A percentile compares a stretch with the other conserved stretches of the same genome.
phyloP scores from a whole-genome alignment of 2,888 invertebrate genomes.

The Augiades crinisus region DNA sequence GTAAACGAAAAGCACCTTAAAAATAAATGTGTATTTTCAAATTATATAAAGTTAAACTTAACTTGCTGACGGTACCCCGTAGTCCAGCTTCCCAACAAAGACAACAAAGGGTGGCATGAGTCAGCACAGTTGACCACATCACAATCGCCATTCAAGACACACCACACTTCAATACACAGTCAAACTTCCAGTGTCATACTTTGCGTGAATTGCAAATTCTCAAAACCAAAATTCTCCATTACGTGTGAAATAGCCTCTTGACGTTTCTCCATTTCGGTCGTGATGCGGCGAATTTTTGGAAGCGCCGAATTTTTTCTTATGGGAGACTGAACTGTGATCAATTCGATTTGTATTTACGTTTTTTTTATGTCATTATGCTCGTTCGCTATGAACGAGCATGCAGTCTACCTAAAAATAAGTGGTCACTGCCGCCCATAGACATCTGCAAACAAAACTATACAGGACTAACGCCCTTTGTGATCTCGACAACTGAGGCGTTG shows the following conservation, averaged over 20 bases:
- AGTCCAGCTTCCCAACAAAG: conserved; percentile 34
- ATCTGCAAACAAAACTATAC: no score
- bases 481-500: no score
- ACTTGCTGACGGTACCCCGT: conserved; percentile 36
- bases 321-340: no score
- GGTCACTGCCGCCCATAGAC: no score
- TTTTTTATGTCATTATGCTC: no score
- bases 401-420: no score
- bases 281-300: neutral
- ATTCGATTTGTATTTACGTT: no score
- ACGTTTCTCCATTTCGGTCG: neutral
- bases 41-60: no score
- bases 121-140: conserved; percentile 34
- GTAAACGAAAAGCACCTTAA: no score
- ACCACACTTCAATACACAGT: conserved; percentile 35
- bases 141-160: conserved; percentile 33
- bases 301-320: neutral
- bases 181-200: conserved; percentile 35
- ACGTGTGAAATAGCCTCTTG: neutral
- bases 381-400: no score
- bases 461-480: no score
- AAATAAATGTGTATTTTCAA: no score
- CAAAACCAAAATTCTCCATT: neutral
- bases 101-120: conserved; percentile 40
- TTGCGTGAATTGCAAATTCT: conserved; percentile 35